These are phyloP conservation scores for Leptopilina boulardi DNA, from an alignment of 1,140 invertebrate species.

Conservation along the genomic window DNA sequence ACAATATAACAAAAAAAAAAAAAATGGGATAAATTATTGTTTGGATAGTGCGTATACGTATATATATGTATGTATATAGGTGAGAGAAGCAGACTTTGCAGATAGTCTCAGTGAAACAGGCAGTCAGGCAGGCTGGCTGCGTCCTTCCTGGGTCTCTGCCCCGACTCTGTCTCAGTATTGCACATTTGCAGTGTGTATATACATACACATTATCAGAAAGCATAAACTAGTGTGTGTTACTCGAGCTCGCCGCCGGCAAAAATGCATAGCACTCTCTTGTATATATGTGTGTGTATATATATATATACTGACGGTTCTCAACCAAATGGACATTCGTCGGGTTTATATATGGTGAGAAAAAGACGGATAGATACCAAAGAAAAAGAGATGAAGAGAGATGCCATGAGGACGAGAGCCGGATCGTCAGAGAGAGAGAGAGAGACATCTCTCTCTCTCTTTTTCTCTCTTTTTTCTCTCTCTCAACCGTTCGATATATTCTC, in stretches of 20 bases:
- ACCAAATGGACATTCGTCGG: slow-evolving; percentile 61
- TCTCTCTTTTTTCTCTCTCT: no score
- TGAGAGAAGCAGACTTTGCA: slow-evolving; percentile 41
- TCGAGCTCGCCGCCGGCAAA: slow-evolving; percentile 63
- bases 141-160: slow-evolving; percentile 77
- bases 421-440: no score
- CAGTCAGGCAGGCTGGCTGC: slow-evolving; percentile 51
- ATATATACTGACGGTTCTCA: slow-evolving; percentile 73
- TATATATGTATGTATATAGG: slow-evolving; percentile 38
- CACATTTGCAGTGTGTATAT: slow-evolving; percentile 69
- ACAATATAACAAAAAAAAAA: no score
- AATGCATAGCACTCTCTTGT: slow-evolving; percentile 67
- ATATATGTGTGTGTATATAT: no score
- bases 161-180: slow-evolving; percentile 64
- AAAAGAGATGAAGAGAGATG: background rate
- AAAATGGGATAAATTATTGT: background rate
- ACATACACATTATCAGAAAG: slow-evolving; percentile 57
- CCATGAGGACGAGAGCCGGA: background rate
- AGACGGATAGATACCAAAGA: slow-evolving; percentile 41
- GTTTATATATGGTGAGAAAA: slow-evolving; percentile 26
- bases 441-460: no score
- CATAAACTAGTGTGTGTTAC: slow-evolving; percentile 48
- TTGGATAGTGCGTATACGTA: background rate
- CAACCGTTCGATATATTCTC: slow-evolving; percentile 36
- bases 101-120: slow-evolving; percentile 39